Percentiles rank a stretch among this genome's conserved stretches.
Conservation (phyloP, 1,140 invertebrate genomes). For the Cotesia glomerata region DNA sequence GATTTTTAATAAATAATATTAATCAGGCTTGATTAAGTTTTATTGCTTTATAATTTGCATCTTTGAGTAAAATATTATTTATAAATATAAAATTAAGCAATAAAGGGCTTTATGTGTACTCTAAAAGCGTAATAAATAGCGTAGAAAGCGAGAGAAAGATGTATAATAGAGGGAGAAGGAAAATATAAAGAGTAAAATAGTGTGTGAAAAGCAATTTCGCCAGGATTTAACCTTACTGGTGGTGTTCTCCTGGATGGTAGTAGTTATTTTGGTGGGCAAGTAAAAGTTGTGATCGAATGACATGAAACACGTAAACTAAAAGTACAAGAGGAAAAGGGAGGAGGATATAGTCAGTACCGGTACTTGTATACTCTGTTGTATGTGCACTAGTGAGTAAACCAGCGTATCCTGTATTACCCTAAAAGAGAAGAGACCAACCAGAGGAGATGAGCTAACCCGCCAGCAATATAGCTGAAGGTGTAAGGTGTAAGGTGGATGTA, state of each 20-base stretch:
- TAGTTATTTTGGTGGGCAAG: not conserved
- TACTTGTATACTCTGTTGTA: not conserved
- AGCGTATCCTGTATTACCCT: too few species aligned
- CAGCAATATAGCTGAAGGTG: too few species aligned
- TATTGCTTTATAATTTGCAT: too few species aligned
- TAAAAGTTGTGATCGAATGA: slow-evolving; percentile 19
- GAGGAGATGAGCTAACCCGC: too few species aligned
- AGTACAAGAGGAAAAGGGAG: not conserved
- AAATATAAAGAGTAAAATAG: not conserved
- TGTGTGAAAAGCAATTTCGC: slow-evolving; percentile 4
- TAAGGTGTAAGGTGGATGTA: too few species aligned
- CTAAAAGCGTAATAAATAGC: too few species aligned
- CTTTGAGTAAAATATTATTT: too few species aligned
- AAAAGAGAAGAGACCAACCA: too few species aligned
- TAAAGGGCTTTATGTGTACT: too few species aligned
- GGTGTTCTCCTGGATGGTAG: not conserved
- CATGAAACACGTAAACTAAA: not conserved
- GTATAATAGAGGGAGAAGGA: not conserved
- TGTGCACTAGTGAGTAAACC: not conserved
- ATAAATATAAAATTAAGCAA: too few species aligned
- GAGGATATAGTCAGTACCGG: not conserved
- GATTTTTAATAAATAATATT: too few species aligned
- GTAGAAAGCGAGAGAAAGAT: not conserved
- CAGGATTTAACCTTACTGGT: not conserved
- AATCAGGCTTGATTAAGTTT: too few species aligned